phyloP scores from a whole-genome alignment of 2,113 vertebrate genomes.

The Hypocryptadius cinnamomeus region DNA sequence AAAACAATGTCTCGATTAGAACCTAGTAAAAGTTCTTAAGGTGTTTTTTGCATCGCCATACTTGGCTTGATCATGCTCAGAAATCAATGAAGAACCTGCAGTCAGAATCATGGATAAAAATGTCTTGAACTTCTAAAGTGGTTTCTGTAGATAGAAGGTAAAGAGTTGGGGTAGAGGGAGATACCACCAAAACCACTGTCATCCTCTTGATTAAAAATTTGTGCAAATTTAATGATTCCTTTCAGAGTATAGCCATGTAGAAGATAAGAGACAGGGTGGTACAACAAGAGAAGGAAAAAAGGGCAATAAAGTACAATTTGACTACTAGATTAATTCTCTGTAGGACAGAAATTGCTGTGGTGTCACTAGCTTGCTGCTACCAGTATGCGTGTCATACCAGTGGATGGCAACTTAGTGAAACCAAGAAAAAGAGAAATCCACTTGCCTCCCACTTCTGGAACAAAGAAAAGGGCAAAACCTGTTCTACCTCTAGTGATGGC shows the following conservation, averaged over 20 bases:
- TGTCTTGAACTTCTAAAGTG: neutral
- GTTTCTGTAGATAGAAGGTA: neutral
- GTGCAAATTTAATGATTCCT: neutral
- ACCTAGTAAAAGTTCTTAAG: constrained; percentile 20
- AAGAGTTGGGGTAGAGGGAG: neutral
- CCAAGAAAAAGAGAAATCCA: neutral
- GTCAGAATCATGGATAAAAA: neutral
- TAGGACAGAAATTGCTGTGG: neutral
- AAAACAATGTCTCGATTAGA: constrained; percentile 5
- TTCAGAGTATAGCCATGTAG: neutral
- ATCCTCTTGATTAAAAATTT: neutral
- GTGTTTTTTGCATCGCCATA: neutral
- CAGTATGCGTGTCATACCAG: neutral
- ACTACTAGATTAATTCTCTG: neutral
- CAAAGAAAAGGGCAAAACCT: constrained; percentile 31
- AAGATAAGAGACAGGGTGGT: neutral
- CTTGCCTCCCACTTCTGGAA: constrained; percentile 24
- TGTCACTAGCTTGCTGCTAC: neutral
- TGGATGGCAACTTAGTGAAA: neutral
- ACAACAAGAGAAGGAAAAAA: neutral
- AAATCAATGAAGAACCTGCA: neutral
- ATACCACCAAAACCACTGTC: neutral
- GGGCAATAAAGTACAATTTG: neutral
- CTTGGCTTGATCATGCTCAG: neutral
- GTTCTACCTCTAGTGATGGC: neutral